Percentiles rank a stretch among this genome's conserved stretches.
Evolutionary conservation across 2,797 vertebrate genomes (phyloP).

Genomic region (Todus mexicanus): DNA sequence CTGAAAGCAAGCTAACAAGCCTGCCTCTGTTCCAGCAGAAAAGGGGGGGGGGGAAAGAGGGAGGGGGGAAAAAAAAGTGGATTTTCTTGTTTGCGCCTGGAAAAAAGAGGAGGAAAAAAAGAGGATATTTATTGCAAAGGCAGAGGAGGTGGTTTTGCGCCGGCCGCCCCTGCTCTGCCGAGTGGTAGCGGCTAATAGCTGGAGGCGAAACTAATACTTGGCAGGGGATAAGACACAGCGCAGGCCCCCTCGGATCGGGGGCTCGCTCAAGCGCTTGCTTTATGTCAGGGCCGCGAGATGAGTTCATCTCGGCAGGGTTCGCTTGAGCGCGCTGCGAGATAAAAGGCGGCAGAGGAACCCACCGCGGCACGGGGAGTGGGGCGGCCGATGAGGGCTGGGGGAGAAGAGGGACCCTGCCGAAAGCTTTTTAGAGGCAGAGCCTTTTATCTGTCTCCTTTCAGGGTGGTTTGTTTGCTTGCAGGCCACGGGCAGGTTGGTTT

Average conservation of each 20-base stretch:
- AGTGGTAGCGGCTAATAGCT: slow-evolving; percentile 81
- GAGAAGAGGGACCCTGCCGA: not conserved
- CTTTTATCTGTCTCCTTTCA: slow-evolving; percentile 44
- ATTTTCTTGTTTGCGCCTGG: not conserved
- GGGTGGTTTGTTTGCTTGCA: slow-evolving; percentile 58
- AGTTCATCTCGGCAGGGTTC: slow-evolving; percentile 75
- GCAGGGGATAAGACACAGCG: slow-evolving; percentile 76
- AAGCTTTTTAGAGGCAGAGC: slow-evolving; percentile 46
- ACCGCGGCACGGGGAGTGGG: not conserved
- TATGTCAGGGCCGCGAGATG: slow-evolving; percentile 60
- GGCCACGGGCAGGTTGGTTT: slow-evolving; percentile 24
- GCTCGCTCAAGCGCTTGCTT: slow-evolving; percentile 64
- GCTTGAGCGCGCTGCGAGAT: slow-evolving; percentile 73
- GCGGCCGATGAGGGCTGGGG: not conserved
- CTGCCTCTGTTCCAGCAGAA: not conserved
- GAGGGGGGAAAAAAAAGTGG: not conserved
- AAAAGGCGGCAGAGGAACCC: slow-evolving; percentile 46
- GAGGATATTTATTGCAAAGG: not conserved
- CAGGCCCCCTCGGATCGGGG: slow-evolving; percentile 62
- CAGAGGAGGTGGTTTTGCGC: not conserved
- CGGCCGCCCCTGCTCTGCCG: slow-evolving; percentile 60
- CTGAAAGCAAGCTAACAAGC: slow-evolving; percentile 8
- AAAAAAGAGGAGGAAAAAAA: not conserved
- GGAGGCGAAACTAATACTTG: slow-evolving; percentile 80
- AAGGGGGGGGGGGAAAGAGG: too few relatives aligned